Conservation (phyloP, 2,113 vertebrate species). For the Grantiella picta region DNA sequence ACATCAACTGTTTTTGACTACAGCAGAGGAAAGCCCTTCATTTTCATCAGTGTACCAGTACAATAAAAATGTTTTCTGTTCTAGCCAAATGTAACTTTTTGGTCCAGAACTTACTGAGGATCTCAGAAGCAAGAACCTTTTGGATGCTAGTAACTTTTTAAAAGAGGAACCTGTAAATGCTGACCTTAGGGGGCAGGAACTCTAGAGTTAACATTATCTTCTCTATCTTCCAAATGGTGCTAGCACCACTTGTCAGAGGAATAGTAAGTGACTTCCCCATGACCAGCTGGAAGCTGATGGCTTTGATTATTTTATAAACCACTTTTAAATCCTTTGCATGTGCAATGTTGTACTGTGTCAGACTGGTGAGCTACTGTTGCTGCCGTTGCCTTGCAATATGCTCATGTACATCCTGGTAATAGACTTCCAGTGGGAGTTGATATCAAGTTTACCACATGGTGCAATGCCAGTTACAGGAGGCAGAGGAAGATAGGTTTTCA, state of each 20-base stretch:
- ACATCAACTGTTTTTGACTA: background rate
- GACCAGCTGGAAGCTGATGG: background rate
- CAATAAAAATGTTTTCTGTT: background rate
- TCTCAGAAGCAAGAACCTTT: background rate
- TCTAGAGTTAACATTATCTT: background rate
- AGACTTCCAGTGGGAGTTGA: background rate
- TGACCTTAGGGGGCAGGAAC: background rate
- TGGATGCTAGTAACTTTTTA: background rate
- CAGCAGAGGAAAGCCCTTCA: background rate
- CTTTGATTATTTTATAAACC: background rate
- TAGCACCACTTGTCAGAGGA: background rate
- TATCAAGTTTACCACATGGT: background rate
- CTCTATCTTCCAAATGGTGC: background rate
- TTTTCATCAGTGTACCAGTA: background rate
- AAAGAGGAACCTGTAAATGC: background rate
- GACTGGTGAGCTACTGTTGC: background rate
- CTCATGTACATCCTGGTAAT: background rate
- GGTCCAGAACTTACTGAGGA: background rate
- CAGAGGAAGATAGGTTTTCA: background rate
- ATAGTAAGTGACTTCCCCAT: background rate
- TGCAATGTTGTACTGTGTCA: background rate
- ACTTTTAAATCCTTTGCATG: background rate
- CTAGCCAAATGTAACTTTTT: background rate
- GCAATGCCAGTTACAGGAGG: background rate
- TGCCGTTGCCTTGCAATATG: accelerated